phyloP scores from a whole-genome alignment of 2,113 vertebrate genomes.

The Lethenteron reissneri region DNA sequence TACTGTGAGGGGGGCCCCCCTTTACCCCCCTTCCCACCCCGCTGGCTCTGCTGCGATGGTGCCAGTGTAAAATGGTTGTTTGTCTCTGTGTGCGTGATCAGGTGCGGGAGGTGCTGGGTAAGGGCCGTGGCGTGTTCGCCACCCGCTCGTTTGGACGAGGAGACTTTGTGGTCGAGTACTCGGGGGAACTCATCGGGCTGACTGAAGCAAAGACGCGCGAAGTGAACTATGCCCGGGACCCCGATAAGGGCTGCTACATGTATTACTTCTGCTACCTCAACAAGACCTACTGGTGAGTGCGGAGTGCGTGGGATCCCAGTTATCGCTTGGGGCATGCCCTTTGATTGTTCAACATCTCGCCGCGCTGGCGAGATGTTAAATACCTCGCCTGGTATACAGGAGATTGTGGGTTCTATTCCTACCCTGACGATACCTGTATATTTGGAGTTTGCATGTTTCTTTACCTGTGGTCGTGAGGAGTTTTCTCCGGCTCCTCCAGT shows the following conservation, averaged over 20 bases:
- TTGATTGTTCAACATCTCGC: too few species aligned
- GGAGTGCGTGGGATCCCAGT: neutral
- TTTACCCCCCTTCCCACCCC: too few species aligned
- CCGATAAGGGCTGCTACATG: slow-evolving; percentile 84
- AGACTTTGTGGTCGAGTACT: slow-evolving; percentile 86
- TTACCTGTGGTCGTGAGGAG: neutral
- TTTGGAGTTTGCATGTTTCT: neutral
- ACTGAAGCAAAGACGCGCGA: slow-evolving; percentile 53
- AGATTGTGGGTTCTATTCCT: neutral
- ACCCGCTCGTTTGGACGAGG: slow-evolving; percentile 57
- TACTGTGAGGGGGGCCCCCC: too few species aligned
- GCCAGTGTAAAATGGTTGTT: too few species aligned
- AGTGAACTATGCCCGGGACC: slow-evolving; percentile 48
- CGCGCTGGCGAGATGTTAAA: neutral
- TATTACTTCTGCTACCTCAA: slow-evolving; percentile 78
- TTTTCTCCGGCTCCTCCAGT: neutral
- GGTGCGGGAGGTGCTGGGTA: slow-evolving; percentile 61
- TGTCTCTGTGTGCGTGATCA: slow-evolving; percentile 14
- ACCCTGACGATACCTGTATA: neutral
- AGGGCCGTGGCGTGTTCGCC: slow-evolving; percentile 67
- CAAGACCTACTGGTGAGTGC: slow-evolving; percentile 69
- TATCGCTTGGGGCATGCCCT: too few species aligned
- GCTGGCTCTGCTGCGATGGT: too few species aligned
- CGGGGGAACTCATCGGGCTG: slow-evolving; percentile 74
- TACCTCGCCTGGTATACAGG: neutral